These are phyloP conservation scores for Zoanthus solanderi DNA, from an alignment of 92 coral and sea anemone species.

Conservation along the genomic window DNA sequence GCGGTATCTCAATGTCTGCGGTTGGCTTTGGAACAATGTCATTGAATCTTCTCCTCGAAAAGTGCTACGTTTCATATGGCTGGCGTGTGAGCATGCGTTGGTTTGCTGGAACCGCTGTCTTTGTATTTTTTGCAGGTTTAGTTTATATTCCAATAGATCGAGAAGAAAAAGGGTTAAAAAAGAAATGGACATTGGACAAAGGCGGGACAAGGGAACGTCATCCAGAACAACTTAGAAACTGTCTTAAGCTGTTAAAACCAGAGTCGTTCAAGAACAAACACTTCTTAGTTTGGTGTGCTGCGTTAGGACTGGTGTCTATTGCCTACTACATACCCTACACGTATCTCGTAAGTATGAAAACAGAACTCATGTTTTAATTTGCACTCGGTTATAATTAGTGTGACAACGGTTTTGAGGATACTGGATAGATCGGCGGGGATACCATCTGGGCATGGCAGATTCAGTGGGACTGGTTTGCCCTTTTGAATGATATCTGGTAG, in stretches of 20 bases:
- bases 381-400: neutral
- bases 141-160: constrained; percentile 69
- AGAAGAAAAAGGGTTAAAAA: constrained; percentile 38
- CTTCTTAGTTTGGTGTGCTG: constrained; percentile 72
- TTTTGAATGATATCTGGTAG: constrained; percentile 46
- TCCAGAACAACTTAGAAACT: constrained; percentile 17
- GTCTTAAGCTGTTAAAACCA: constrained; percentile 50
- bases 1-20: constrained; percentile 82
- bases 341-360: constrained; percentile 81
- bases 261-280: constrained; percentile 82
- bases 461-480: constrained; percentile 5
- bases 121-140: constrained; percentile 79
- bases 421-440: constrained; percentile 22
- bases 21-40: constrained; percentile 82
- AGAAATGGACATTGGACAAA: constrained; percentile 1
- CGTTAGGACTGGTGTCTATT: constrained; percentile 68
- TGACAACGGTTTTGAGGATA: neutral
- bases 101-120: constrained; percentile 68
- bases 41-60: constrained; percentile 65
- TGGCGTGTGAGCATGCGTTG: constrained; percentile 66
- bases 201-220: constrained; percentile 35
- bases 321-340: constrained; percentile 90
- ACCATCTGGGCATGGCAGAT: constrained; percentile 20
- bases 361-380: too few species aligned
- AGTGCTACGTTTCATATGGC: constrained; percentile 67